Conservation (phyloP, 2,113 vertebrate species). For the Aplodontia rufa region DNA sequence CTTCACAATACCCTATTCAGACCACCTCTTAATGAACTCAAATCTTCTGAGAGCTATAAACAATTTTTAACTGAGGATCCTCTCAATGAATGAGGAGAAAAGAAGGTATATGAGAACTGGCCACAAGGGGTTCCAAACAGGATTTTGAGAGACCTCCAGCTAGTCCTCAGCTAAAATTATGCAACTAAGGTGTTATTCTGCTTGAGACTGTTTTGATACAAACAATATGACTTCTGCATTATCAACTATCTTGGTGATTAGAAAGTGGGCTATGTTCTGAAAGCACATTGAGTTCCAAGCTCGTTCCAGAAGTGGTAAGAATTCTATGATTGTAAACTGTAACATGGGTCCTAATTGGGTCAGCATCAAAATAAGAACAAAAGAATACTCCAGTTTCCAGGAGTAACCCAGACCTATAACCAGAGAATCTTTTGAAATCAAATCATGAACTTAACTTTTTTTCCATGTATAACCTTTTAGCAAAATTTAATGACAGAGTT, state of each 20-base stretch:
- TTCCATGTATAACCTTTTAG: slow-evolving; percentile 67
- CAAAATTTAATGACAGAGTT: slow-evolving; percentile 71
- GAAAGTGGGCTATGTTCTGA: background rate
- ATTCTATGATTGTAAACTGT: background rate
- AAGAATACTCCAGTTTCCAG: background rate
- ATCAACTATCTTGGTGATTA: background rate
- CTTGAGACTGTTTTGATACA: background rate
- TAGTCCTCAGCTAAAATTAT: background rate
- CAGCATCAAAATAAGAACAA: slow-evolving; percentile 57
- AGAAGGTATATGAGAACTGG: background rate
- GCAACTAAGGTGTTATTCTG: background rate
- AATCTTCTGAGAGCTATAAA: background rate
- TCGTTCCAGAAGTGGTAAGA: background rate
- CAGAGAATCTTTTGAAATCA: slow-evolving; percentile 63
- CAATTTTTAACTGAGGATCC: background rate
- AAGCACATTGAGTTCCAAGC: background rate
- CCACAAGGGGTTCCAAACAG: background rate
- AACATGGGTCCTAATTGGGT: slow-evolving; percentile 23
- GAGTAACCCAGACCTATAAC: background rate
- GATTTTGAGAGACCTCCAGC: background rate
- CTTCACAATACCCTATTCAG: background rate
- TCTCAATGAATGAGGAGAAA: background rate
- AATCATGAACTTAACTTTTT: slow-evolving; percentile 44
- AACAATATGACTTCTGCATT: background rate
- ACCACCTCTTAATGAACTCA: background rate